Conservation (phyloP, 1,140 invertebrate genomes). For the Lordiphosa stackelbergi region DNA sequence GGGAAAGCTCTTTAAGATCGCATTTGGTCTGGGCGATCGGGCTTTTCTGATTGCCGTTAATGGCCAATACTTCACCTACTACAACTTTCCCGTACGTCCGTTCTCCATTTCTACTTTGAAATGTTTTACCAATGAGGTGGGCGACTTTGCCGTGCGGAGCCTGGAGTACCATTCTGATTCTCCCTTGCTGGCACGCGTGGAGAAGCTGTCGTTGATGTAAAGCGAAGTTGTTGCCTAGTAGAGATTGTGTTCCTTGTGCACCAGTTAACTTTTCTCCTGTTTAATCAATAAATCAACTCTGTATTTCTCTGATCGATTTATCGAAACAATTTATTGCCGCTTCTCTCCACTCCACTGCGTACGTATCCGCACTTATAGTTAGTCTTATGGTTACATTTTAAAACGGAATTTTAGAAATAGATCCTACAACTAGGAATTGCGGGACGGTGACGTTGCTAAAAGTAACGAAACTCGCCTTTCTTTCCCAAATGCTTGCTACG, state of each 20-base stretch:
- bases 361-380: slow-evolving; percentile 49
- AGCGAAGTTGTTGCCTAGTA: not conserved
- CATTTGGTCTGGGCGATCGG: slow-evolving; percentile 72
- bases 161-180: slow-evolving; percentile 74
- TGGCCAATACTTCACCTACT: slow-evolving; percentile 75
- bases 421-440: slow-evolving; percentile 11
- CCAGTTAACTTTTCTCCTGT: slow-evolving; percentile 42
- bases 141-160: slow-evolving; percentile 67
- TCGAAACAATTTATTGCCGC: slow-evolving; percentile 63
- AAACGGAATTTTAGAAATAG: slow-evolving; percentile 30
- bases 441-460: slow-evolving; percentile 79
- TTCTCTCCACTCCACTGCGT: slow-evolving; percentile 17
- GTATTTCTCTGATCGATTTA: slow-evolving; percentile 48
- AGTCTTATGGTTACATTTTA: slow-evolving; percentile 53
- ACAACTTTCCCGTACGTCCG: slow-evolving; percentile 64
- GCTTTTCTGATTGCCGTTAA: slow-evolving; percentile 74
- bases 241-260: slow-evolving; percentile 25
- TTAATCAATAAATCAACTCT: not conserved
- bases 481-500: slow-evolving; percentile 92
- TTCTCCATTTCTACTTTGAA: slow-evolving; percentile 73
- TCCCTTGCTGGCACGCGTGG: slow-evolving; percentile 62
- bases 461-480: slow-evolving; percentile 97
- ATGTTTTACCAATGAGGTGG: slow-evolving; percentile 67
- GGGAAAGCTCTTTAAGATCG: slow-evolving; percentile 73
- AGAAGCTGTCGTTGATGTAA: slow-evolving; percentile 70